Conservation (phyloP, 2,797 vertebrate genomes). For the Pseudopleuronectes americanus region DNA sequence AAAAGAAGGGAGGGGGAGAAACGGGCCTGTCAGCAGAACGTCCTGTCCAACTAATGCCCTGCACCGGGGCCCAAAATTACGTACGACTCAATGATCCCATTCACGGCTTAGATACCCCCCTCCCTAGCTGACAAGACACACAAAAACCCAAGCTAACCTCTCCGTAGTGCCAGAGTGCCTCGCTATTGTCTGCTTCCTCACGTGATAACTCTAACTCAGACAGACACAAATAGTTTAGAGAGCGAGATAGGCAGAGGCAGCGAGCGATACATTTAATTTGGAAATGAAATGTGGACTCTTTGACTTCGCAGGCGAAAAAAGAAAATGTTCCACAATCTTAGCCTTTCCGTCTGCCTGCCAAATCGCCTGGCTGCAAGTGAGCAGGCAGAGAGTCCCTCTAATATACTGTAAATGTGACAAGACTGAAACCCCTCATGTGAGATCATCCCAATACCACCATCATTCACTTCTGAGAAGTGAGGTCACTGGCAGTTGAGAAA, state of each 20-base stretch:
- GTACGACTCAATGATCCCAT: constrained; percentile 93
- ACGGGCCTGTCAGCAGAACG: constrained; percentile 90
- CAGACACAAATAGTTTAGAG: constrained; percentile 68
- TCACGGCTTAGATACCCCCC: constrained; percentile 81
- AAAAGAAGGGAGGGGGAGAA: constrained; percentile 67
- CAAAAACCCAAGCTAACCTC: constrained; percentile 86
- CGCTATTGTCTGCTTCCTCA: constrained; percentile 84
- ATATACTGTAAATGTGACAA: constrained; percentile 68
- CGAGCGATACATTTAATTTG: constrained; percentile 66
- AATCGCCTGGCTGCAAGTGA: constrained; percentile 44
- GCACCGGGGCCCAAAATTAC: constrained; percentile 91
- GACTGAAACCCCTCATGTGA: constrained; percentile 61
- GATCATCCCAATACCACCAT: constrained; percentile 56
- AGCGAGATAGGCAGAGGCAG: constrained; percentile 49
- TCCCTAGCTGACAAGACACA: constrained; percentile 80
- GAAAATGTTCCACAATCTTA: constrained; percentile 58
- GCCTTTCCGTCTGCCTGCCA: constrained; percentile 55
- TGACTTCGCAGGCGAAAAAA: constrained; percentile 48
- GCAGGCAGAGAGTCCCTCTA: constrained; percentile 50
- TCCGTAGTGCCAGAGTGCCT: constrained; percentile 77
- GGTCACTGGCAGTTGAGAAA: constrained; percentile 74
- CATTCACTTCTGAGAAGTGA: constrained; percentile 69
- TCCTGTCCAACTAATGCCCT: constrained; percentile 87
- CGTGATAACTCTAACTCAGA: constrained; percentile 77
- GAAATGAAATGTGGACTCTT: constrained; percentile 51